A percentile compares a stretch with the other conserved stretches of the same genome.
Conservation (phyloP, 2,797 vertebrate species). For the Mus minutoides region DNA sequence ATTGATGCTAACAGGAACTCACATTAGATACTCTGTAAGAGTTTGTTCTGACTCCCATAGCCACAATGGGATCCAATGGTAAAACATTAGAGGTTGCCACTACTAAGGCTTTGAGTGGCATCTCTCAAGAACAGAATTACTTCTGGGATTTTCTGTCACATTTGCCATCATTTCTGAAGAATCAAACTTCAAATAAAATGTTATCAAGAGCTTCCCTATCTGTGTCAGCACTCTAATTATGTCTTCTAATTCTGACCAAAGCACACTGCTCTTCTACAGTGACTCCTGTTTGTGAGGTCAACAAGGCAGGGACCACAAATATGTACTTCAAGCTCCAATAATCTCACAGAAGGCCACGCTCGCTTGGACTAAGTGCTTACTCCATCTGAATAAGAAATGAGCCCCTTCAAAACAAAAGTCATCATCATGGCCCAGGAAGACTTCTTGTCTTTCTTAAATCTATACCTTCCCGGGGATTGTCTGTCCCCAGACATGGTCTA, state of each 20-base stretch:
- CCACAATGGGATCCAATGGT: neutral
- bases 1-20: neutral
- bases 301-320: neutral
- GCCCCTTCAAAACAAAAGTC: neutral
- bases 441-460: neutral
- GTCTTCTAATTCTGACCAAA: neutral
- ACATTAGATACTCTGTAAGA: neutral
- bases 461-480: neutral
- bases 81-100: neutral
- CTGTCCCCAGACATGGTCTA: neutral
- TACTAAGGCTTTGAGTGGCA: neutral
- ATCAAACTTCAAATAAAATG: neutral
- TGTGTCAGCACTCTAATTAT: neutral
- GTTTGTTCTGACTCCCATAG: neutral
- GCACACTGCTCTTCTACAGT: fast-evolving
- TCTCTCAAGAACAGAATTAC: slow-evolving; percentile 23
- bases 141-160: neutral
- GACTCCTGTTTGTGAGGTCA: fast-evolving
- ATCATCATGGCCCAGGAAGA: too few species aligned
- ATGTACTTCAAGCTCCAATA: fast-evolving
- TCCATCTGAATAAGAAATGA: neutral
- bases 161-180: neutral
- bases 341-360: neutral
- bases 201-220: neutral
- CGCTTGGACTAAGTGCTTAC: neutral